Base-by-base conservation (phyloP, 2,888 invertebrate species). In the Dimorphilus gyrociliatus region DNA sequence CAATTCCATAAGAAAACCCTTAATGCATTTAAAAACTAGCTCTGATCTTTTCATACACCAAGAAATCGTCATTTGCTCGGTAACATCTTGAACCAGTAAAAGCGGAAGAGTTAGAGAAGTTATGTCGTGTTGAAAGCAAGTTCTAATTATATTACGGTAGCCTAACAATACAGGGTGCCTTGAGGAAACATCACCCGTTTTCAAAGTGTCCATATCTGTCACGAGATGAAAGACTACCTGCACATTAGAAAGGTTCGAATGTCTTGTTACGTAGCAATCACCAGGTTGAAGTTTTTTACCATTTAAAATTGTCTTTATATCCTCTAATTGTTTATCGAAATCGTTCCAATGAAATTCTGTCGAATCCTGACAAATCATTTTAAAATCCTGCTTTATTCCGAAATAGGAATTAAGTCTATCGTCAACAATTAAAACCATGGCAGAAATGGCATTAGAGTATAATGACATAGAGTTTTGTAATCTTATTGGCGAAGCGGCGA, bases 1-100 rank as follows among this genome's bases (percentile, higher is more conserved):
- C 71, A 86, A 84, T 69, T 97, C 97, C 63, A 99, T 86, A 81
- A 97, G 82, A 65, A 94, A 97, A 3, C 97, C 97, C 68, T 97
- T 99, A 30, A 90, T 82, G 66, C 97, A 99, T 66, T 99, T 97
- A 54, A 92, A 85, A 35, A 97, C 81, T 40, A 97, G 69, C 66
- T 97, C 97, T 1, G 94, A 92, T 48, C 94, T 70, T 50, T 85
- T 80, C 53, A 81, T 72, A 64, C 92, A 94, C 94, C 94, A 97
- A 19, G 78, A 75, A 30, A 86, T 78, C 0, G 90, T 92, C 84
- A 88, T 66, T 39, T 63, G 59, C 72, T 94, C 92, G 1, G 81
- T 75, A 74, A 92, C 81, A 61, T 86, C 81, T 60, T 92, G 85
- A 2, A 81, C 74, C 30, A 97, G 71, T 29, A 97, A 68, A 36